These are phyloP conservation scores for Bombus balteatus DNA, from an alignment of 1,140 invertebrate genomes.

Conservation along the genomic window DNA sequence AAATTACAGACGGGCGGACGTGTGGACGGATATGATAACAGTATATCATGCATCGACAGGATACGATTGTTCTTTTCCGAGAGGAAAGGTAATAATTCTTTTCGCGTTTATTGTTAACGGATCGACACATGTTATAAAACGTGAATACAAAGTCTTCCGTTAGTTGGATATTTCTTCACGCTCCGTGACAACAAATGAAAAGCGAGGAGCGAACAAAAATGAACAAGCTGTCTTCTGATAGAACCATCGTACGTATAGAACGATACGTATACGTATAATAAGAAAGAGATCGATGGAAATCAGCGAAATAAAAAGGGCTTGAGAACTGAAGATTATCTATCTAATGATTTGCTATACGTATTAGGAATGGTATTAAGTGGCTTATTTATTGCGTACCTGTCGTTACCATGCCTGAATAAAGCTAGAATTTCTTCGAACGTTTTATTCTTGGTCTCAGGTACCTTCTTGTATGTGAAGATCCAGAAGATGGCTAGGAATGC, in stretches of 20 bases:
- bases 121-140: constrained; percentile 1
- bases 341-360: constrained; percentile 69
- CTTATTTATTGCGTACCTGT: constrained; percentile 86
- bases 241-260: neutral
- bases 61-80: neutral
- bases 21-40: constrained; percentile 59
- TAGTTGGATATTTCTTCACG: neutral
- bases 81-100: neutral
- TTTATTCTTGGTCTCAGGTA: constrained; percentile 99
- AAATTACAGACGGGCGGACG: constrained; percentile 27
- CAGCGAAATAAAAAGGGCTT: constrained; percentile 37
- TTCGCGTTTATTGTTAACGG: neutral
- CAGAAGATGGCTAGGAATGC: constrained; percentile 97
- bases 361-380: constrained; percentile 66
- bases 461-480: constrained; percentile 98
- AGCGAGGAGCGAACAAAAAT: neutral
- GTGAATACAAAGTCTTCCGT: neutral
- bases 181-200: neutral
- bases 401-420: constrained; percentile 93
- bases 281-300: constrained; percentile 30
- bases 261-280: neutral
- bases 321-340: constrained; percentile 62
- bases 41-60: constrained; percentile 35
- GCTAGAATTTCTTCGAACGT: constrained; percentile 98
- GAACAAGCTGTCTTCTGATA: constrained; percentile 17